These are phyloP conservation scores for Ursus arctos DNA, from an alignment of 2,113 vertebrate species.

Conservation along the genomic window DNA sequence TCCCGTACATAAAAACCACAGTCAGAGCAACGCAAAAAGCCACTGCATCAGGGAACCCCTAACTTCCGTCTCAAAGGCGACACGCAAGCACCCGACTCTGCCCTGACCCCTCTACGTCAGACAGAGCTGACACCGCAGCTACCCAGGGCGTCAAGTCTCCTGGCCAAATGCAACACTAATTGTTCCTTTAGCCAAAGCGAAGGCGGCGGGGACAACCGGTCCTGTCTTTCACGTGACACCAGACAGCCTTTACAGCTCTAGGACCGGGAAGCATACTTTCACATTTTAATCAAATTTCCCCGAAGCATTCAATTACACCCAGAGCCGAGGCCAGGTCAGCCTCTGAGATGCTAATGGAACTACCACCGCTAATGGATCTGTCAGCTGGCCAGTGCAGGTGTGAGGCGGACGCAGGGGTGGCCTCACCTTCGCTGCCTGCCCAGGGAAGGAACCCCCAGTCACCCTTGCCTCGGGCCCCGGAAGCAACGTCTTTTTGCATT, in stretches of 20 bases:
- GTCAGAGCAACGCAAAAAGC: not conserved
- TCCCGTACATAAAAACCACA: conserved; percentile 10
- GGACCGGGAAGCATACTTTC: conserved; percentile 48
- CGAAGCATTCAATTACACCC: not conserved
- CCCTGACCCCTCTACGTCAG: not conserved
- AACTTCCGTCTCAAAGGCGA: not conserved
- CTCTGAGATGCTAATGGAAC: not conserved
- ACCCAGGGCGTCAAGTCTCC: not conserved
- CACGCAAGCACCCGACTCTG: not conserved
- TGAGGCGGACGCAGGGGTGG: not conserved
- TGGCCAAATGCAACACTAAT: not conserved
- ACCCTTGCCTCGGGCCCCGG: rapidly evolving
- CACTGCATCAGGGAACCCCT: not conserved
- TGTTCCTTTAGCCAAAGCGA: not conserved
- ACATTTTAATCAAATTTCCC: conserved; percentile 72
- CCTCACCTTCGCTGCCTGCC: not conserved
- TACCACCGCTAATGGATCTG: not conserved
- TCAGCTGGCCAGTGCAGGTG: not conserved
- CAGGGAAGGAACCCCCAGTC: not conserved
- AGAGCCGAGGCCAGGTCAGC: not conserved
- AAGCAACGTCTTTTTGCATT: not conserved
- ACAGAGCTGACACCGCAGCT: not conserved
- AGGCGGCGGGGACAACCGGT: not conserved
- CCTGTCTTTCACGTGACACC: not conserved
- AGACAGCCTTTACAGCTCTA: not conserved